Evolutionary conservation across 2,113 vertebrate species (phyloP).

Genomic region (Eira barbara): DNA sequence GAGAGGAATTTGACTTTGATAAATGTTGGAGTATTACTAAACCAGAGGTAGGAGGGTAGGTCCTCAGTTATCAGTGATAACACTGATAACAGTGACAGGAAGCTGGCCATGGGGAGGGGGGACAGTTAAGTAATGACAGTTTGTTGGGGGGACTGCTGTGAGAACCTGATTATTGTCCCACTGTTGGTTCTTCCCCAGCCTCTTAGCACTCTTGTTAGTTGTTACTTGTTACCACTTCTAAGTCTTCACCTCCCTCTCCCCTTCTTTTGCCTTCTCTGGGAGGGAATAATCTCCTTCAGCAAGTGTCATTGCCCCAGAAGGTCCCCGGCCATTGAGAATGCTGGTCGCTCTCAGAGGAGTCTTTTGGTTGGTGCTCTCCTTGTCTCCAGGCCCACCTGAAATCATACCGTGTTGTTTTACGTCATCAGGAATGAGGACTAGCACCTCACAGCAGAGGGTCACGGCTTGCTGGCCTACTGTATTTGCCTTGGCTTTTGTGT

Average conservation of each 20-base stretch:
- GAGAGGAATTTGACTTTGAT: not conserved
- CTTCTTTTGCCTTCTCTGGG: not conserved
- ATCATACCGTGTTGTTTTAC: not conserved
- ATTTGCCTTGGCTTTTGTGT: not conserved
- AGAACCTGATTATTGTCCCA: not conserved
- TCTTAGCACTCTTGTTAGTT: not conserved
- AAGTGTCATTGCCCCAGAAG: not conserved
- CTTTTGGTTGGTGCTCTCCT: not conserved
- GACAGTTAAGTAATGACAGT: not conserved
- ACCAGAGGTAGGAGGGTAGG: not conserved
- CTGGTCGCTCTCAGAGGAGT: not conserved
- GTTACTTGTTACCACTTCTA: not conserved
- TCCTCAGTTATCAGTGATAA: not conserved
- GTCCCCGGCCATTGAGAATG: not conserved
- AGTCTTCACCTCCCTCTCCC: not conserved
- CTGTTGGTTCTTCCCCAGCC: not conserved
- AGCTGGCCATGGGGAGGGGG: too few relatives aligned
- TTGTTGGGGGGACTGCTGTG: not conserved
- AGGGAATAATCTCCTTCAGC: not conserved
- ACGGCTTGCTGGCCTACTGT: too few relatives aligned
- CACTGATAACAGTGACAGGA: not conserved
- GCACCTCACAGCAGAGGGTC: not conserved
- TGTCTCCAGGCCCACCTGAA: not conserved
- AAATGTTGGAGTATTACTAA: not conserved
- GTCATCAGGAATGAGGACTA: not conserved